Percentiles rank a stretch among this genome's conserved stretches.
phyloP scores from a whole-genome alignment of 2,888 invertebrate genomes.

The Lysandra coridon region DNA sequence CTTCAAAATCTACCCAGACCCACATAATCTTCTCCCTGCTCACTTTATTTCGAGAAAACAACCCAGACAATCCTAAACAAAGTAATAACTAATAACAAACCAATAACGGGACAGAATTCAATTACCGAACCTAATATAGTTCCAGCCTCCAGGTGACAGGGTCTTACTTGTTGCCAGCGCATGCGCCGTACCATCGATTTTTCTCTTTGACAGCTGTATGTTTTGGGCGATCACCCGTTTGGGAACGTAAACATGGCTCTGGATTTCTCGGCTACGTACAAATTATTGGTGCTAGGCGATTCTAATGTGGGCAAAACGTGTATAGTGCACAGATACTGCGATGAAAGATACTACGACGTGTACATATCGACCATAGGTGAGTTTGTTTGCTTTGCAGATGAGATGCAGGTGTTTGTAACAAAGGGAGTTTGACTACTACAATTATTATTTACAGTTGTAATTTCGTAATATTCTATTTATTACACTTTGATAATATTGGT shows the following conservation, averaged over 20 bases:
- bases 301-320: conserved; percentile 95
- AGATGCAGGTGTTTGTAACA: conserved; percentile 38
- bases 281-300: conserved; percentile 92
- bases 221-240: conserved; percentile 69
- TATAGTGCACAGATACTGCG: conserved; percentile 93
- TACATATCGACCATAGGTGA: conserved; percentile 95
- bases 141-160: neutral
- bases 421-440: conserved; percentile 43
- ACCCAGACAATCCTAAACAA: neutral
- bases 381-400: conserved; percentile 58
- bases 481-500: neutral
- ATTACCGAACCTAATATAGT: conserved; percentile 8
- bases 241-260: conserved; percentile 85
- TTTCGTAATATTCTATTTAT: neutral
- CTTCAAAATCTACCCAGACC: neutral
- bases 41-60: neutral
- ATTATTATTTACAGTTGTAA: neutral
- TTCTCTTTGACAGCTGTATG: conserved; percentile 78
- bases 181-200: conserved; percentile 76
- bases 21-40: neutral
- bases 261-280: conserved; percentile 93
- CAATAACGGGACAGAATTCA: conserved; percentile 15
- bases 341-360: conserved; percentile 93
- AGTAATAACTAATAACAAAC: conserved; percentile 10
- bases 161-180: conserved; percentile 48